Percentiles rank a stretch among this genome's conserved stretches.
Evolutionary conservation across 2,888 invertebrate genomes (phyloP).

Genomic region (Sinelater perroti): DNA sequence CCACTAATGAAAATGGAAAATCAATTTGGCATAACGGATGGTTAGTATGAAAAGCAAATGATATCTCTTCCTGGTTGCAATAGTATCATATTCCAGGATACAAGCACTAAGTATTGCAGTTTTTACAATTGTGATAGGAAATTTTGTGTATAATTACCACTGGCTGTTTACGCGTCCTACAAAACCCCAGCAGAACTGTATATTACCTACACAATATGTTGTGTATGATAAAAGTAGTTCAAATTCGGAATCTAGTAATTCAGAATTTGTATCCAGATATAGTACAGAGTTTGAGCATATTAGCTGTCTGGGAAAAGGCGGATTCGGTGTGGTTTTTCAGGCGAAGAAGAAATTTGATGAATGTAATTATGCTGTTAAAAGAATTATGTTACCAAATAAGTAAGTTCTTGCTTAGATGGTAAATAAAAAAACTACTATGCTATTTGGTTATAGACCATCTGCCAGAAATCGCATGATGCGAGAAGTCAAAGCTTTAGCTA

Average conservation of each 20-base stretch:
- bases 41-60: constrained; percentile 28
- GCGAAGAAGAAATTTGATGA: constrained; percentile 94
- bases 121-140: constrained; percentile 66
- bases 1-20: neutral
- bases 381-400: constrained; percentile 86
- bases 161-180: too few relatives aligned
- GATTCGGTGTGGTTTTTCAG: constrained; percentile 97
- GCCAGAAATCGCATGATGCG: constrained; percentile 89
- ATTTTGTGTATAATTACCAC: constrained; percentile 6
- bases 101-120: constrained; percentile 81
- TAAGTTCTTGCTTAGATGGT: constrained; percentile 56
- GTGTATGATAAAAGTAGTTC: too few relatives aligned
- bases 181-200: too few relatives aligned
- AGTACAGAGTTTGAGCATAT: constrained; percentile 85
- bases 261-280: constrained; percentile 71
- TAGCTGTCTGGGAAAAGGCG: constrained; percentile 85
- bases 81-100: constrained; percentile 70
- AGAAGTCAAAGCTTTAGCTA: constrained; percentile 94
- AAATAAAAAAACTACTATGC: too few relatives aligned
- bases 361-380: constrained; percentile 92
- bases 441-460: constrained; percentile 73
- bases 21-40: constrained; percentile 28
- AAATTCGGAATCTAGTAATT: constrained; percentile 53
- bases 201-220: too few relatives aligned
- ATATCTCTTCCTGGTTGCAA: too few relatives aligned